Conservation (phyloP, 2,888 invertebrate genomes). For the Campopleginae sp. region DNA sequence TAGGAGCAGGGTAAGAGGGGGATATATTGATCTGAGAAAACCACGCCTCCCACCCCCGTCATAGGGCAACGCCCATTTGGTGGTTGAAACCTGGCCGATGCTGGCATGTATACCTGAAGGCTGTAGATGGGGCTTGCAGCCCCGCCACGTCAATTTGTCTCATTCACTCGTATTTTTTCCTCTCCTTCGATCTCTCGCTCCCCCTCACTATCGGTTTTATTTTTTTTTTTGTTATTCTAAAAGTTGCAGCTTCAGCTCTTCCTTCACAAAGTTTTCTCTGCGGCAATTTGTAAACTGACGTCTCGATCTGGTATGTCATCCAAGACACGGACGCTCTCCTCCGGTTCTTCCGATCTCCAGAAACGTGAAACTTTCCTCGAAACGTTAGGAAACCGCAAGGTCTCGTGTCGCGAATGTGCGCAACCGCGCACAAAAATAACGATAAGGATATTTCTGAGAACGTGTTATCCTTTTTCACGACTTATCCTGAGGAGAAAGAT, state of each 20-base stretch:
- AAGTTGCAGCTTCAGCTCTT: conserved; percentile 20
- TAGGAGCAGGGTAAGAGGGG: conserved; percentile 70
- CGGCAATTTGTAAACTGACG: conserved; percentile 60
- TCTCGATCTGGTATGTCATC: conserved; percentile 38
- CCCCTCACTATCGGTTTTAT: no score
- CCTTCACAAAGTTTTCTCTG: conserved; percentile 30
- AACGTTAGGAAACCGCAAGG: neutral
- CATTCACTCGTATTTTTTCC: conserved; percentile 50
- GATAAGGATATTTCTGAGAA: neutral
- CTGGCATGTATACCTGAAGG: conserved; percentile 38
- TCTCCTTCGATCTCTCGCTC: conserved; percentile 11
- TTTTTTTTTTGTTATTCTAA: conserved; percentile 2
- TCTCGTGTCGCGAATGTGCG: neutral
- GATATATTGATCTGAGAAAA: conserved; percentile 81
- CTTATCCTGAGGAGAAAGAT: neutral
- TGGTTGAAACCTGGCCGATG: conserved; percentile 57
- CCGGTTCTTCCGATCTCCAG: neutral
- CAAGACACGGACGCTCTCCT: conserved; percentile 11
- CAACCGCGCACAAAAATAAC: neutral
- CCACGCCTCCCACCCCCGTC: conserved; percentile 80
- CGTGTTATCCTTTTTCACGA: neutral
- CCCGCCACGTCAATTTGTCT: conserved; percentile 53
- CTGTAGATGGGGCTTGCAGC: conserved; percentile 33
- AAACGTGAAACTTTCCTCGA: neutral
- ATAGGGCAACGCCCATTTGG: conserved; percentile 77